Percentiles rank a stretch among this genome's conserved stretches.
Conservation (phyloP, 2,797 vertebrate genomes). For the Mormyrus proboscirostris region DNA sequence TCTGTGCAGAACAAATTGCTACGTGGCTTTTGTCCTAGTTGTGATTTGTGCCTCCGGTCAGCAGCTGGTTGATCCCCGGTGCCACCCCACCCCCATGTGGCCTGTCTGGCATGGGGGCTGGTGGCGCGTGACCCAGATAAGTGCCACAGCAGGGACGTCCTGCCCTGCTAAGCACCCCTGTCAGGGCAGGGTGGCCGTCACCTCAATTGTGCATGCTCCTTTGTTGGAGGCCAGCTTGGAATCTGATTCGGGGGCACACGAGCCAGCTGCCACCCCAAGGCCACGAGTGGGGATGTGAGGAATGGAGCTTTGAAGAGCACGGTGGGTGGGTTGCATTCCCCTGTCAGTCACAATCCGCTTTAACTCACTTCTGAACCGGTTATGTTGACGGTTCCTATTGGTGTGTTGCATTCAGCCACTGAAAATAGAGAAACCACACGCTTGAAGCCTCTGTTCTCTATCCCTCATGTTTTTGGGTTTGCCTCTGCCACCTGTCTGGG, state of each 20-base stretch:
- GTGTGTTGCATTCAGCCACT: background rate
- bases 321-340: background rate
- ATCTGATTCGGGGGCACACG: background rate
- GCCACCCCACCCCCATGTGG: background rate
- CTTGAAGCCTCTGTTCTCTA: background rate
- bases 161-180: background rate
- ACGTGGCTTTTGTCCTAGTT: background rate
- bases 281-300: background rate
- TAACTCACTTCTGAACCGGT: background rate
- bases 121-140: background rate
- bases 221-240: background rate
- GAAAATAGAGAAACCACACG: background rate
- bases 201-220: background rate
- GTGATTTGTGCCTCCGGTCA: background rate
- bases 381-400: background rate
- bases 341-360: background rate
- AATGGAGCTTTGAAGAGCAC: background rate
- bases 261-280: background rate
- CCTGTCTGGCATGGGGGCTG: background rate
- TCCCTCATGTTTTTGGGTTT: background rate
- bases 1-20: background rate
- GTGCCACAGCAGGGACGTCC: background rate
- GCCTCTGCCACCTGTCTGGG: background rate
- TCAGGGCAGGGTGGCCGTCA: background rate
- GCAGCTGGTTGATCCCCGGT: background rate